phyloP scores from a whole-genome alignment of 1,140 invertebrate genomes.

The Cardiocondyla obscurior region DNA sequence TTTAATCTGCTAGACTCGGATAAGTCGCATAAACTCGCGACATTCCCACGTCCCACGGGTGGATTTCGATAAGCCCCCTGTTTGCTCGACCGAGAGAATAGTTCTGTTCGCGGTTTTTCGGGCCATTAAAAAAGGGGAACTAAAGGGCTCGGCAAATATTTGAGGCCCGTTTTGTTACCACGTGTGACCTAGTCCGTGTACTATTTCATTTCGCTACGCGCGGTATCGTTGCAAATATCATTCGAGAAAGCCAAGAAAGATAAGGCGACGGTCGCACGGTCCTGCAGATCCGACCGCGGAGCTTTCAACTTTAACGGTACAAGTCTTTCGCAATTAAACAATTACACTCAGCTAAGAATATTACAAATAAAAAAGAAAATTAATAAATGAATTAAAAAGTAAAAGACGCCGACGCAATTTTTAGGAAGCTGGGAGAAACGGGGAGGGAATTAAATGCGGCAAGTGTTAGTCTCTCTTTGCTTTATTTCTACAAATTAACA shows the following conservation, averaged over 20 bases:
- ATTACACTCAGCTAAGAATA: neutral
- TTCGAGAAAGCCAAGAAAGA: conserved; percentile 4
- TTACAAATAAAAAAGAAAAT: too few species aligned
- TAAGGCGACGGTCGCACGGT: neutral
- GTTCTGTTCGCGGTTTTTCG: conserved; percentile 65
- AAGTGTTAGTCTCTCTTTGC: conserved; percentile 24
- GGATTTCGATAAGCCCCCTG: conserved; percentile 78
- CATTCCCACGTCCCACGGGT: conserved; percentile 80
- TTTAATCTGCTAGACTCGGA: conserved; percentile 79
- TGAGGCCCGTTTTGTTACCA: conserved; percentile 45
- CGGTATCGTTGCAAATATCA: conserved; percentile 42
- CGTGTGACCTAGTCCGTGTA: conserved; percentile 46
- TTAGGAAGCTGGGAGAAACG: neutral
- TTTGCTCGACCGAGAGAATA: conserved; percentile 70
- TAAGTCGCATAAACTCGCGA: conserved; percentile 78
- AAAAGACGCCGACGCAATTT: neutral
- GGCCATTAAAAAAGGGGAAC: conserved; percentile 37
- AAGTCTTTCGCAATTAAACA: neutral
- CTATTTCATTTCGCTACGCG: conserved; percentile 21
- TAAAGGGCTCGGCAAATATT: conserved; percentile 64
- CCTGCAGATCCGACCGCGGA: neutral
- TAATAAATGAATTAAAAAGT: too few species aligned
- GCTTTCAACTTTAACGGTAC: neutral
- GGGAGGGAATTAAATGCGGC: conserved; percentile 1
- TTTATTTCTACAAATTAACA: conserved; percentile 68